A percentile compares a stretch with the other conserved stretches of the same genome.
These are phyloP conservation scores for Knipowitschia caucasica DNA, from an alignment of 2,797 vertebrate species.

Conservation along the genomic window DNA sequence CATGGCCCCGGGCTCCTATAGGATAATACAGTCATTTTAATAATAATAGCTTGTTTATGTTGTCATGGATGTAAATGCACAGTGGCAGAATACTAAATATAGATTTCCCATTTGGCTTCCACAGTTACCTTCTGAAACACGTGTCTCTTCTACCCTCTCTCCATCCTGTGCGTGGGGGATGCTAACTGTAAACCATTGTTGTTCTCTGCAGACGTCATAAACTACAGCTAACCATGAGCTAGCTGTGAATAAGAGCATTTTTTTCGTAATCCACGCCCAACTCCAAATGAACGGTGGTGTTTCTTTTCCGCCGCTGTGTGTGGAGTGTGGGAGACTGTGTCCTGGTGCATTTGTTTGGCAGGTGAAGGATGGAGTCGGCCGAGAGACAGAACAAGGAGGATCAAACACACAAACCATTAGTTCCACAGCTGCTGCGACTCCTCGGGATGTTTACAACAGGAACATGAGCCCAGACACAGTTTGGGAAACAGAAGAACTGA, in stretches of 20 bases:
- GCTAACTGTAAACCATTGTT: too few species aligned
- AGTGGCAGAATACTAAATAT: too few species aligned
- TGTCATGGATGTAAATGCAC: too few species aligned
- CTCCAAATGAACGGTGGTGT: slow-evolving; percentile 69
- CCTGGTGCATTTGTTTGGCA: slow-evolving; percentile 62
- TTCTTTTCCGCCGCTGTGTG: slow-evolving; percentile 65
- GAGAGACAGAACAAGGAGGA: slow-evolving; percentile 54
- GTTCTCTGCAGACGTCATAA: too few species aligned
- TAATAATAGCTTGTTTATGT: too few species aligned
- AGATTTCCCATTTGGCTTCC: too few species aligned
- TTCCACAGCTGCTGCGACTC: slow-evolving; percentile 34
- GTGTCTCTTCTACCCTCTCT: too few species aligned
- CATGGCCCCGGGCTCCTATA: slow-evolving; percentile 19
- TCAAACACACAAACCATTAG: slow-evolving; percentile 53
- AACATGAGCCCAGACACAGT: slow-evolving; percentile 20
- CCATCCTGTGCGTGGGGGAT: too few species aligned
- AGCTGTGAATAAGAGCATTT: too few species aligned
- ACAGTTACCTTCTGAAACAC: too few species aligned
- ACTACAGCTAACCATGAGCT: too few species aligned
- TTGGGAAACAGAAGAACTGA: neutral
- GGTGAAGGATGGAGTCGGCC: slow-evolving; percentile 53
- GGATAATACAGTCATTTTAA: too few species aligned
- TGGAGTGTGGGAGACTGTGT: slow-evolving; percentile 35
- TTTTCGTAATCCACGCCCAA: slow-evolving; percentile 55
- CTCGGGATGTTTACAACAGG: slow-evolving; percentile 29